Evolutionary conservation across 2,113 vertebrate species (phyloP).

Genomic region (Jacana jacana): DNA sequence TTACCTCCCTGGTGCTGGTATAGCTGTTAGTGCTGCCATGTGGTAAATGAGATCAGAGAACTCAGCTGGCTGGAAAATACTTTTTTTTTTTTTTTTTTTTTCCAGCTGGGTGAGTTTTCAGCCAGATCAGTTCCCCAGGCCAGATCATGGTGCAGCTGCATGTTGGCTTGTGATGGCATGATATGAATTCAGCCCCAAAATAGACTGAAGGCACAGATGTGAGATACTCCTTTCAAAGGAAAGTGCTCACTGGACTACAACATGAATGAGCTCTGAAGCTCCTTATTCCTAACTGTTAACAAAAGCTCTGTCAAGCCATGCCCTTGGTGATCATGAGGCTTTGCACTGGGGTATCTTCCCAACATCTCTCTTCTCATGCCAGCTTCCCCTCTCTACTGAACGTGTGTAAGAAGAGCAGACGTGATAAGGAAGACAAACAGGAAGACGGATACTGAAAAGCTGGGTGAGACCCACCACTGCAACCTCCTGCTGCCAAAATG

Average conservation of each 20-base stretch:
- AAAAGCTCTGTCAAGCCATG: not conserved
- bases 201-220: not conserved
- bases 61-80: not conserved
- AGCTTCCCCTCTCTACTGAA: not conserved
- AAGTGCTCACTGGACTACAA: not conserved
- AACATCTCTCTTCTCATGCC: not conserved
- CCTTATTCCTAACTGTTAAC: not conserved
- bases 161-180: not conserved
- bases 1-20: not conserved
- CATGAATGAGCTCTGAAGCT: not conserved
- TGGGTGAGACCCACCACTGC: not conserved
- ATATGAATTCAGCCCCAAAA: not conserved
- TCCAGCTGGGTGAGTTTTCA: not conserved
- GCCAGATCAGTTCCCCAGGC: not conserved
- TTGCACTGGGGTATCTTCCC: not conserved
- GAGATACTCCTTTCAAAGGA: not conserved
- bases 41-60: conserved; percentile 25
- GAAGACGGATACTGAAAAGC: not conserved
- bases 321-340: not conserved
- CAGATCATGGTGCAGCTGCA: not conserved
- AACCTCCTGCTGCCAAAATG: not conserved
- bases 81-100: not conserved
- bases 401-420: not conserved
- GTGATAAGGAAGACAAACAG: not conserved
- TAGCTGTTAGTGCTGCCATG: not conserved